phyloP scores from a whole-genome alignment of 2,888 invertebrate species.

The Andrena camellia region DNA sequence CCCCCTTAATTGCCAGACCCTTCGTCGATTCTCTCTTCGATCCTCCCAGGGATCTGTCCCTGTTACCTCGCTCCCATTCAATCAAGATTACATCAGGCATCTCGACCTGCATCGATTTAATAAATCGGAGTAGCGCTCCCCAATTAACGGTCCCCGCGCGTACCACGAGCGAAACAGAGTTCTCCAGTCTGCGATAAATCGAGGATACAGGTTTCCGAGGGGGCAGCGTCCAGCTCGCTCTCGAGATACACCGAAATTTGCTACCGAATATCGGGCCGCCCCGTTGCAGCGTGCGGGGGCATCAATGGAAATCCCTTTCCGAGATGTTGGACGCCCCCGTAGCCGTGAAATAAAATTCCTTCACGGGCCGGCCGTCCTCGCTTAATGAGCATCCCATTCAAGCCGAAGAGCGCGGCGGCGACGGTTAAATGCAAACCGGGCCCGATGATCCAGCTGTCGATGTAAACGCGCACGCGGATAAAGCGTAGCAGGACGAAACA shows the following conservation, averaged over 20 bases:
- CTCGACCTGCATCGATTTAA: too few relatives aligned
- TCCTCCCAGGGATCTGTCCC: not conserved
- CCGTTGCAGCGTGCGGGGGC: not conserved
- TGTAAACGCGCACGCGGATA: constrained; percentile 72
- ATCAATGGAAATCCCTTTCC: not conserved
- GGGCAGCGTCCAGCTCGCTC: not conserved
- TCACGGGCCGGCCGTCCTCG: constrained; percentile 35
- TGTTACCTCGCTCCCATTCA: too few relatives aligned
- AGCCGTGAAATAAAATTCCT: constrained; percentile 8
- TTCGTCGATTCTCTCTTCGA: constrained; percentile 1
- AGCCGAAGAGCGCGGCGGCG: constrained; percentile 22
- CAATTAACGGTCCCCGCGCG: too few relatives aligned
- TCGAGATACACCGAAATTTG: not conserved
- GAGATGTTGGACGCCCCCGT: not conserved
- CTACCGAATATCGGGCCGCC: too few relatives aligned
- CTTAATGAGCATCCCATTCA: constrained; percentile 49
- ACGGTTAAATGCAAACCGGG: constrained; percentile 60
- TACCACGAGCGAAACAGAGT: too few relatives aligned
- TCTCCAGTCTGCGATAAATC: too few relatives aligned
- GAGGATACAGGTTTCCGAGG: too few relatives aligned
- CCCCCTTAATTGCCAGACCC: constrained; percentile 1
- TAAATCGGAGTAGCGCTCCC: too few relatives aligned
- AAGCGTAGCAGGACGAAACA: constrained; percentile 67
- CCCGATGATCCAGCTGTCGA: constrained; percentile 68
- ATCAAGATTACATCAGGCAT: too few relatives aligned